Base-by-base conservation (phyloP, 2,888 invertebrate genomes). In the Bhutanitis thaidina region DNA sequence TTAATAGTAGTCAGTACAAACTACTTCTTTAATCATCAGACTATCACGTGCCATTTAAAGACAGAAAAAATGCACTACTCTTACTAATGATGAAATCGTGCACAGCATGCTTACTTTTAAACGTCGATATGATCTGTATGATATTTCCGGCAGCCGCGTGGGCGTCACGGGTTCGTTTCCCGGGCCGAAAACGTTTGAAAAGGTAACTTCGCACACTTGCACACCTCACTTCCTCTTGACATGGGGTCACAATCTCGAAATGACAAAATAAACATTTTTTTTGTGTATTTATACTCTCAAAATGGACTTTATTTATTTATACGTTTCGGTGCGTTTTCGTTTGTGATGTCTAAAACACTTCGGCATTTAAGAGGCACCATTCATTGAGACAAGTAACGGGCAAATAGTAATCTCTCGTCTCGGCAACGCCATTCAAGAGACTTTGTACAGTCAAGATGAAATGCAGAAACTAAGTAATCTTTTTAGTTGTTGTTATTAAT, bases 331-430 rank as follows among this genome's bases (percentile, higher is more conserved):
- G 14, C 44, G 44, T 49, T 43, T 38, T 55, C 35, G 39, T 54
- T 45, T 25, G 48, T 30, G 56, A 54, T 52, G 20, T 39, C 52
- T 49, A 36, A 54, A 44, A 53, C 30, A 25, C 55, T 64, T 67
- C 60, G 68, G 70, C 62, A 61, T 59, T 73, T 69, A 71, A 71
- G 75, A 77, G 76, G 74, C 73, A 79, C 80, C 81, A 84, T 85
- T 85, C 86, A 87, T 86, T 86, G 78, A 87, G 80, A 80, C 77
- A 81, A 85, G 79, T 86, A 86, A 86, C 86, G 86, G 86, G 75
- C 80, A 81, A 80, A 84, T 85, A 85, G 83, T 85, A 81, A 80
- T 81, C 79, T 81, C 69, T 71, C 64, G 74, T 76, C 80, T 78
- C 74, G 76, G 70, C 78, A 74, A 71, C 76, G 80, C 83, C 86